Evolutionary conservation across 2,888 invertebrate genomes (phyloP), one percentile per base, ranked within the genome.

Genomic region (Ormyrus nitidulus): DNA sequence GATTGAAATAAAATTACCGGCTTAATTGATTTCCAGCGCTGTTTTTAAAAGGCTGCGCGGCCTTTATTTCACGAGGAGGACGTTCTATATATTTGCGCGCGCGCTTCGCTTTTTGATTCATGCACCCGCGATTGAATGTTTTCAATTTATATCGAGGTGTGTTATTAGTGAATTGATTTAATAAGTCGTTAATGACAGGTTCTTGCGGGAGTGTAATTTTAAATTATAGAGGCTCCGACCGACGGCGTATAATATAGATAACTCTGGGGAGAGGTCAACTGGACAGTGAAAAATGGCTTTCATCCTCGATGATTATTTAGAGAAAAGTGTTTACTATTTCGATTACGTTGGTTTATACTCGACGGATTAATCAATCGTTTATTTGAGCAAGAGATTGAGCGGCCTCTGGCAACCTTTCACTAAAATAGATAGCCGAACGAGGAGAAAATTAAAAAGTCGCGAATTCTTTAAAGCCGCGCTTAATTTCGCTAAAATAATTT

Each of bases 141-240:
- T 80, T 80, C 54, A 68, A 61, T 72, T 80, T 77, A 46, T 64
- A 44, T 34, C 49, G 6, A 58, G 51, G 62, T 11, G 68, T 74
- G 73, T 68, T 74, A 77, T 74, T 81, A 77, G 65, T n/a, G 64
- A 65, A 77, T 80, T 81, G 80, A 81, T 77, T 77, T 70, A 74
- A 77, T 70, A 74, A 74, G 69, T 74, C 62, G 64, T 77, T 73
- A 72, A 77, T 72, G 71, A 66, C 71, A 71, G 80, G 56, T 68
- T 49, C 48, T 49, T 68, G 58, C 58, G 53, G 19, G 72, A 73
- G 61, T 68, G 62, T 72, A 69, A 77, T 72, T 77, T 69, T 54
- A 73, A 77, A 80, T 77, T 77, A 73, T 7, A 77, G 56, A 4
- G 66, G 13, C 5, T 49, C 4, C 49, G 51, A 5, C 3, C 48